Conservation (phyloP, 2,888 invertebrate genomes). For the Amorpha juglandis region DNA sequence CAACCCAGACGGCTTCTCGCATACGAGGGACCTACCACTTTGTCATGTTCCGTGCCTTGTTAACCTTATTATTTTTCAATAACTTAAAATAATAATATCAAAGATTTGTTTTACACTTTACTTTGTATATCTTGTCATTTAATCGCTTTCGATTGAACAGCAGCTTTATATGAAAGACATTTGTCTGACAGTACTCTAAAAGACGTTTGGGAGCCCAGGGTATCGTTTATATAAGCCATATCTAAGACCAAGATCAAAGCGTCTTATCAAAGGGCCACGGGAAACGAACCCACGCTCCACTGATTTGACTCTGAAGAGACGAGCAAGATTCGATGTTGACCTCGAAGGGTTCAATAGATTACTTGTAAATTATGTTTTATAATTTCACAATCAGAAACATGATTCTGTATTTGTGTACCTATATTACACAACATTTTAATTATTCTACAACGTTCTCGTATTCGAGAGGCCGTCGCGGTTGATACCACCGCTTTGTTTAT, state of each 20-base stretch:
- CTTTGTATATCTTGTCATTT: background rate
- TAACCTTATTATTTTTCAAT: too few species aligned
- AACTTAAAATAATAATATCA: too few species aligned
- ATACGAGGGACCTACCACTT: too few species aligned
- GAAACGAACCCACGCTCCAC: constrained; percentile 14
- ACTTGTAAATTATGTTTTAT: too few species aligned
- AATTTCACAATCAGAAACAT: too few species aligned
- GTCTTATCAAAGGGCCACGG: constrained; percentile 27
- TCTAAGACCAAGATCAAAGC: constrained; percentile 51
- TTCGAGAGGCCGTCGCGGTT: too few species aligned
- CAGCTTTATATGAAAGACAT: constrained; percentile 33
- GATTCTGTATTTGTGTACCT: too few species aligned
- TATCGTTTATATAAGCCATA: constrained; percentile 51
- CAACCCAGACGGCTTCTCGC: too few species aligned
- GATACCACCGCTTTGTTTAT: too few species aligned
- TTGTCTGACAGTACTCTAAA: constrained; percentile 38
- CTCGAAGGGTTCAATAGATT: background rate
- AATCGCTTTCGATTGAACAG: constrained; percentile 16
- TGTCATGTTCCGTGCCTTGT: too few species aligned
- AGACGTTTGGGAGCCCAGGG: constrained; percentile 45
- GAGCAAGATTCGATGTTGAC: background rate
- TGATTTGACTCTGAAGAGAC: constrained; percentile 3
- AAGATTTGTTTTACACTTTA: background rate
- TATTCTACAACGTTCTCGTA: too few species aligned
- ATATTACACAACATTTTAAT: too few species aligned